Percentiles rank a stretch among this genome's conserved stretches.
phyloP scores from a whole-genome alignment of 2,113 vertebrate species.

The Elgaria multicarinata region DNA sequence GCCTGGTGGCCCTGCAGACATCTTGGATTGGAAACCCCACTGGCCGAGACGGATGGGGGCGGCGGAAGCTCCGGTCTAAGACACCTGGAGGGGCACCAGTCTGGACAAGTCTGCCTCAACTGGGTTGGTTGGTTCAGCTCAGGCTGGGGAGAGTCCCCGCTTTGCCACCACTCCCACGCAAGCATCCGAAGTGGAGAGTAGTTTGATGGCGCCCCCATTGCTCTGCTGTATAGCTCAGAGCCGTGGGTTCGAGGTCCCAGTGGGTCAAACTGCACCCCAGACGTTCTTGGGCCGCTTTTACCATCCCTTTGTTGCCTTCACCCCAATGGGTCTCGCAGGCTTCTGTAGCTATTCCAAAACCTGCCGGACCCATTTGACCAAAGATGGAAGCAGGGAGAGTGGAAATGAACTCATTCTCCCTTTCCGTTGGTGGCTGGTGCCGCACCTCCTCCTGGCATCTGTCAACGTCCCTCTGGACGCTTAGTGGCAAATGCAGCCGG shows the following conservation, averaged over 20 bases:
- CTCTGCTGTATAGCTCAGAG: neutral
- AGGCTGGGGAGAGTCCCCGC: neutral
- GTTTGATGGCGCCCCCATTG: too few relatives aligned
- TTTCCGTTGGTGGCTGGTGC: accelerated
- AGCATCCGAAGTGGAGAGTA: neutral
- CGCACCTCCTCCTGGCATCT: neutral
- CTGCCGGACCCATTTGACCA: neutral
- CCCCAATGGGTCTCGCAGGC: neutral
- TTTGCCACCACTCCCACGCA: neutral
- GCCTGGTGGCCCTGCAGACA: too few relatives aligned
- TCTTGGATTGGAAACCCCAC: too few relatives aligned
- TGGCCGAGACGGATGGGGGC: too few relatives aligned
- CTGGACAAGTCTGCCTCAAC: too few relatives aligned
- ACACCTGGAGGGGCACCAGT: too few relatives aligned
- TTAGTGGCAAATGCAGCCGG: neutral
- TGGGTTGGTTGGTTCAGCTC: neutral
- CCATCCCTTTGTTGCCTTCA: neutral
- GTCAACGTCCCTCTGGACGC: accelerated
- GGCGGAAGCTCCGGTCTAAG: too few relatives aligned
- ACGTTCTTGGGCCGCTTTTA: neutral
- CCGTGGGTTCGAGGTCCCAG: too few relatives aligned
- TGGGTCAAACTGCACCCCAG: neutral
- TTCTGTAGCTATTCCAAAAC: neutral
- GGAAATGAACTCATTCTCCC: neutral
- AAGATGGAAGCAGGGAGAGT: neutral